Evolutionary conservation across 2,797 vertebrate genomes (phyloP), one percentile per base, ranked within the genome.

Genomic region (Notolepis coatsorum): DNA sequence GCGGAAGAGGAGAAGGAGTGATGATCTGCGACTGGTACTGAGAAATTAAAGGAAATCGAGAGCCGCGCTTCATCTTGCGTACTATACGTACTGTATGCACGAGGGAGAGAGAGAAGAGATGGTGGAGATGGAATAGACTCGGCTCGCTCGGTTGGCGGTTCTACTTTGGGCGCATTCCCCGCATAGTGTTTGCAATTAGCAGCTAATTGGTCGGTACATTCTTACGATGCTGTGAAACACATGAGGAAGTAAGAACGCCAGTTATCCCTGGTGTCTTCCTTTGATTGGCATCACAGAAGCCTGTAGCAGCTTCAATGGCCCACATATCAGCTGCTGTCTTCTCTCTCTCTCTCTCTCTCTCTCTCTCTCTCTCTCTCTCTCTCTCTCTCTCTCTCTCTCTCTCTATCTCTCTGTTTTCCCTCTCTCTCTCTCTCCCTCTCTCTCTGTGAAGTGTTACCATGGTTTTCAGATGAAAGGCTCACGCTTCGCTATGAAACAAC

Each of bases 381-480:
- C 20, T 21, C 63, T 53, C 61, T 58, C 15, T 17, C 30, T 20
- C n/a, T 27, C 15, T 15, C 39, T n/a, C n/a, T n/a, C n/a, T n/a
- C n/a, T n/a, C n/a, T n/a, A n/a, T n/a, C n/a, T n/a, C n/a, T n/a
- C n/a, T 18, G n/a, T 42, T 18, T 18, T 18, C 39, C 39, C 17
- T 8, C 39, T 18, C 17, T 17, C 39, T 18, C 20, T 15, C 39
- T 18, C 5, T 21, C 24, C 6, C 28, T 2, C 6, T 58, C 49
- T 41, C 71, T 78, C 50, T 72, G 45, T 81, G 79, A 68, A 43
- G 18, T 5, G 81, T 91, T 88, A 42, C 87, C 84, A 90, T 88
- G 88, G 86, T 89, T 84, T 89, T 81, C 55, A 49, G 68, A 86
- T 85, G 80, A 82, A 82, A 82, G 8, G 38, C 21, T 27, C 20